Percentiles rank a stretch among this genome's conserved stretches.
Conservation (phyloP, 2,797 vertebrate genomes). For the Anableps anableps region DNA sequence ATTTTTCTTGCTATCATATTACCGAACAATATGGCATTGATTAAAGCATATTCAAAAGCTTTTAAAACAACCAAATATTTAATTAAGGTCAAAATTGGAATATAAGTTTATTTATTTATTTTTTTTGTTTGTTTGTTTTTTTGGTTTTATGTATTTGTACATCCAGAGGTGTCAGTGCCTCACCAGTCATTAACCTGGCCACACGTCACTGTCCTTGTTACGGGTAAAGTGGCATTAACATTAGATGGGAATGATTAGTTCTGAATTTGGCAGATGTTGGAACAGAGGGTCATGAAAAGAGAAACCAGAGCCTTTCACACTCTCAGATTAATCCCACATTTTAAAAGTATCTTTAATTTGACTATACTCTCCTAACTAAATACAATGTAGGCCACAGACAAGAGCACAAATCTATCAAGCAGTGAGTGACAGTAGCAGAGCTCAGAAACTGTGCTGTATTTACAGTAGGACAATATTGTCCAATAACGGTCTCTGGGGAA, state of each 20-base stretch:
- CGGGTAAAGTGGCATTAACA: background rate
- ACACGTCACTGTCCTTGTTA: background rate
- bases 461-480: conserved; percentile 74
- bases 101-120: background rate
- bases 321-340: conserved; percentile 45
- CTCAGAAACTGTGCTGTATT: conserved; percentile 67
- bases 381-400: conserved; percentile 51
- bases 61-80: background rate
- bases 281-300: conserved; percentile 42
- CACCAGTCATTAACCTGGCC: background rate
- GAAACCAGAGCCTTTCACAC: conserved; percentile 29
- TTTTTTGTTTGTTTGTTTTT: background rate
- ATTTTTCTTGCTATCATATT: background rate
- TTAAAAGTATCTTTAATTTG: conserved; percentile 60
- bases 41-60: background rate
- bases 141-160: background rate
- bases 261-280: conserved; percentile 37
- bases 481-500: conserved; percentile 64
- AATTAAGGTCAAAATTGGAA: background rate
- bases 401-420: conserved; percentile 48
- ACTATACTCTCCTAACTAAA: conserved; percentile 53
- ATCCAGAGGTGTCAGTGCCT: background rate
- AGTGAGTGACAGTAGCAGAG: conserved; percentile 64
- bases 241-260: conserved; percentile 19
- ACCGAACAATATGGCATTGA: background rate